Evolutionary conservation across 2,888 invertebrate genomes (phyloP), one percentile per base, ranked within the genome.

Genomic region (Orthosia cruda): DNA sequence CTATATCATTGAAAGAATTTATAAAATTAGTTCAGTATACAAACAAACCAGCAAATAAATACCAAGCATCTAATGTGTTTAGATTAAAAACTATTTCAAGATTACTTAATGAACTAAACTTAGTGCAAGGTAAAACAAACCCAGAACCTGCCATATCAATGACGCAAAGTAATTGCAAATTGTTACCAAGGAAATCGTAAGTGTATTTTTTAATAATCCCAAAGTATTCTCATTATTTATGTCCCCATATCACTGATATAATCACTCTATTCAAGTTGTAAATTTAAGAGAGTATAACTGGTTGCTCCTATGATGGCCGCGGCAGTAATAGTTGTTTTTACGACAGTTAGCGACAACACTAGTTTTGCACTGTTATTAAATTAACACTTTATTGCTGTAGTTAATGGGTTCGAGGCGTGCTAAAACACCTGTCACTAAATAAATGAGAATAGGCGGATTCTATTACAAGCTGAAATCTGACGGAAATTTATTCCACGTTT

Each of bases 341-440:
- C 65, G 75, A 82, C 69, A 74, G 67, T 71, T 67, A 68, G 83
- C 69, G 83, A 83, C 81, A 80, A 71, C 81, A 65, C 68, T 83
- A 83, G 68, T 83, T 80, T 71, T 80, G 62, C 66, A 52, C 68
- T 83, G 71, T 83, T 81, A 82, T 83, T 81, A 83, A 83, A 81
- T 80, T 77, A 78, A 69, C 69, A 66, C 75, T 66, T 80, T 83
- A 75, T 67, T 40, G 49, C 52, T 9, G 15, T 55, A 49, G 62
- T 80, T 71, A 80, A 83, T 71, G 58, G 65, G 23, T 65, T 66
- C 26, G 61, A 55, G 69, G 65, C 50, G 64, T 66, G 65, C 80
- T 82, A 69, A 80, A 80, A 82, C 65, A 81, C 73, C 73, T 78
- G 73, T 66, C 68, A 76, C 68, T 23, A 32, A 74, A 80, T 74